Evolutionary conservation across 2,113 vertebrate species (phyloP).

Genomic region (Chlorocebus sabaeus): DNA sequence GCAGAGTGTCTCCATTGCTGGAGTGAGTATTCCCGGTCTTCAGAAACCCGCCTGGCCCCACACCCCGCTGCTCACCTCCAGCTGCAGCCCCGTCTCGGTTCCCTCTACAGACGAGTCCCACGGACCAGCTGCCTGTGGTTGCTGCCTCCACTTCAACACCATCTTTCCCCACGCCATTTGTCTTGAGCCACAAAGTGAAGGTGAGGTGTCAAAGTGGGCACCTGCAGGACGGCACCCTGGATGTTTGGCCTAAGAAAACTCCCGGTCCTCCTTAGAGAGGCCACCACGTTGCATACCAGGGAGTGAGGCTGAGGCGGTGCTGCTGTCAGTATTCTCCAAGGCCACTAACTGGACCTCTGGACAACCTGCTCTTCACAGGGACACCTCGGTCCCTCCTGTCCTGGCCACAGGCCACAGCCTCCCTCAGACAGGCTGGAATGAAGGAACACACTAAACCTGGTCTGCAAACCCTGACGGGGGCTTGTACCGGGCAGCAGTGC

Average conservation of each 20-base stretch:
- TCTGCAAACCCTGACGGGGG: not conserved
- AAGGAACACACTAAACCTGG: not conserved
- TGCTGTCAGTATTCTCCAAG: not conserved
- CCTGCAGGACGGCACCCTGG: rapidly evolving
- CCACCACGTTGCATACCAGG: not conserved
- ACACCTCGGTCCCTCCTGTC: not conserved
- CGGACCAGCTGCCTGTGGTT: rapidly evolving
- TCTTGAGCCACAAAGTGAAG: not conserved
- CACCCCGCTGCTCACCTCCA: not conserved
- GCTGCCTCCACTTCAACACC: not conserved
- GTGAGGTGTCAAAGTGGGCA: not conserved
- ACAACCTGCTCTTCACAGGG: no score
- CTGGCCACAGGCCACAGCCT: not conserved
- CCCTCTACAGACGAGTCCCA: not conserved
- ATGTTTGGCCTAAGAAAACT: not conserved
- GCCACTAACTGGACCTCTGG: not conserved
- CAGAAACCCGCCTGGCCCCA: rapidly evolving
- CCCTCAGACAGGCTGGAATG: no score
- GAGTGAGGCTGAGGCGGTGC: not conserved
- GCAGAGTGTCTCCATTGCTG: not conserved
- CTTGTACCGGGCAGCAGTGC: not conserved
- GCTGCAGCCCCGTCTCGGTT: rapidly evolving
- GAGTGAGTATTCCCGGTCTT: rapidly evolving
- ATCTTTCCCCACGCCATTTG: rapidly evolving
- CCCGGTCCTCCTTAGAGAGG: not conserved